phyloP scores from a whole-genome alignment of 2,113 vertebrate genomes.

The Leptobrachium leishanense region DNA sequence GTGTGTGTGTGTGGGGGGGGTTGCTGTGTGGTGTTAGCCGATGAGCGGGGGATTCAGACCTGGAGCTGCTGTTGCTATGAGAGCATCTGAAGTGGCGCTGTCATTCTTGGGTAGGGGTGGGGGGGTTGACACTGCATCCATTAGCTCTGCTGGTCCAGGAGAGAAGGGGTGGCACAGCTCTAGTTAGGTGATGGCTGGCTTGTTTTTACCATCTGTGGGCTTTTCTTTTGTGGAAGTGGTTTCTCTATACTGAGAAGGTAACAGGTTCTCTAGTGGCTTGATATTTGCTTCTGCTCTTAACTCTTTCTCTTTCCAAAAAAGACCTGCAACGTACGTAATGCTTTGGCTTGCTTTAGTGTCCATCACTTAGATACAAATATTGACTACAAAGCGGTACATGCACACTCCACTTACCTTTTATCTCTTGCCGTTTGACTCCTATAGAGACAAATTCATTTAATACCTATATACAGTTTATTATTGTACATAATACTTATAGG shows the following conservation, averaged over 20 bases:
- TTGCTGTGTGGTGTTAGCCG: conserved; percentile 63
- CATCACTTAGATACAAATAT: no score
- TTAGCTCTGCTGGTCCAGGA: conserved; percentile 68
- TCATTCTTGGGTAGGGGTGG: conserved; percentile 62
- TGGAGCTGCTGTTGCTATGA: conserved; percentile 79
- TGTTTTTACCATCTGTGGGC: conserved; percentile 36
- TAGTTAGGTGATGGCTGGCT: conserved; percentile 61
- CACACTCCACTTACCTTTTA: no score
- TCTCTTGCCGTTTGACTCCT: no score
- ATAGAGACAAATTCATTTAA: no score
- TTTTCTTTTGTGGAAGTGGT: background rate
- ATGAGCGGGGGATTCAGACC: conserved; percentile 71
- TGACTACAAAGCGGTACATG: no score
- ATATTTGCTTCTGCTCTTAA: no score
- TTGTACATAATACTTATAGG: no score
- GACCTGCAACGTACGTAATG: no score
- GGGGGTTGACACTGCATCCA: conserved; percentile 79
- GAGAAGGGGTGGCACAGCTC: conserved; percentile 49
- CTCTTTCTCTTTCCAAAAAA: no score
- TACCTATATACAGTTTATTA: no score
- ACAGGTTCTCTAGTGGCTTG: no score
- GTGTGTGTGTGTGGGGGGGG: conserved; percentile 58
- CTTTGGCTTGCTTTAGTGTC: no score
- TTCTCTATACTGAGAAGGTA: background rate
- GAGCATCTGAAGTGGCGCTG: conserved; percentile 79